A percentile compares a stretch with the other conserved stretches of the same genome.
Evolutionary conservation across 2,113 vertebrate species (phyloP).

Genomic region (Brachirus orientalis): DNA sequence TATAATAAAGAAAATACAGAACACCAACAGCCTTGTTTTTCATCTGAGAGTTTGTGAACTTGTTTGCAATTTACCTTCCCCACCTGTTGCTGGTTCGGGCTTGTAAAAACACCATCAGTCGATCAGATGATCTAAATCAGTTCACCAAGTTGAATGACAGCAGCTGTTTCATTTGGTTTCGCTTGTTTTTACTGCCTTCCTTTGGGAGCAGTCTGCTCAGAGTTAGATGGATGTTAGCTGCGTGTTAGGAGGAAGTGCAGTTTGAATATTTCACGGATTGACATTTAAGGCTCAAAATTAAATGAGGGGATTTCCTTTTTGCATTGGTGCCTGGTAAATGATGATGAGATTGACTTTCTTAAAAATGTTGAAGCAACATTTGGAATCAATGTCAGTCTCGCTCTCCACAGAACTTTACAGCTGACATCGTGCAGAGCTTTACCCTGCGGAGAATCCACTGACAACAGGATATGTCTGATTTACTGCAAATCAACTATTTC

Average conservation of each 20-base stretch:
- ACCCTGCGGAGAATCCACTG: too few species aligned
- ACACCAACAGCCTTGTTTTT: too few species aligned
- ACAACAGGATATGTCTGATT: background rate
- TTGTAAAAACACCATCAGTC: conserved; percentile 27
- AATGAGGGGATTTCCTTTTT: background rate
- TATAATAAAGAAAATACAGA: too few species aligned
- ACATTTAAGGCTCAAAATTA: background rate
- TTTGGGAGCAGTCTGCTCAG: conserved; percentile 13
- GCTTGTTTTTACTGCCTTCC: conserved; percentile 14
- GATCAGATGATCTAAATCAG: conserved; percentile 16
- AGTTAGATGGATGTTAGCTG: conserved; percentile 22
- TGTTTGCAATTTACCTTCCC: conserved; percentile 14
- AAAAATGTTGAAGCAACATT: conserved; percentile 8
- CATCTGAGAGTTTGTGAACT: too few species aligned
- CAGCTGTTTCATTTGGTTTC: conserved; percentile 27
- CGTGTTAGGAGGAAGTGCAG: background rate
- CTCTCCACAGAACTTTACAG: background rate
- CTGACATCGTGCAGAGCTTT: background rate
- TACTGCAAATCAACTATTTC: conserved; percentile 15
- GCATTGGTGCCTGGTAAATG: background rate
- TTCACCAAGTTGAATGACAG: conserved; percentile 19
- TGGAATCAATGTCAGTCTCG: background rate
- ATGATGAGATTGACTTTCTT: background rate
- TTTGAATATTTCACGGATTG: conserved; percentile 8
- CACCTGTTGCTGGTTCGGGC: conserved; percentile 4